Evolutionary conservation across 2,113 vertebrate species (phyloP).

Genomic region (Boleophthalmus pectinirostris): DNA sequence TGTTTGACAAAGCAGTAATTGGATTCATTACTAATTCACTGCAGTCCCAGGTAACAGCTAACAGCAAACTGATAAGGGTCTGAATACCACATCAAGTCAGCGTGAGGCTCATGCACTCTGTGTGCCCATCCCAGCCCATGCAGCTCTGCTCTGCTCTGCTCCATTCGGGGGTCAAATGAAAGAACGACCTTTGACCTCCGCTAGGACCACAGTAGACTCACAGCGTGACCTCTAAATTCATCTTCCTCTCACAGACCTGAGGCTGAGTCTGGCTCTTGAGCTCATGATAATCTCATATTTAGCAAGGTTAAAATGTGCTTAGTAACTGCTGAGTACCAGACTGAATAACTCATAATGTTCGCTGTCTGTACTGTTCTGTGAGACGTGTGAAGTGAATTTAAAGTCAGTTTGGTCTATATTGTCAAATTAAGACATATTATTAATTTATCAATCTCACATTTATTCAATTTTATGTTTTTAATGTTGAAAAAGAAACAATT

Average conservation of each 20-base stretch:
- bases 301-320: background rate
- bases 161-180: slow-evolving; percentile 60
- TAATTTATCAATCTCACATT: no score
- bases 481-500: no score
- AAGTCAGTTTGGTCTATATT: background rate
- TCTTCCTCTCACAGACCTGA: slow-evolving; percentile 32
- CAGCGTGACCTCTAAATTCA: slow-evolving; percentile 59
- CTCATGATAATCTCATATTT: slow-evolving; percentile 39
- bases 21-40: background rate
- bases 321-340: background rate
- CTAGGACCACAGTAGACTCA: slow-evolving; percentile 58
- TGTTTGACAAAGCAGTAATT: background rate
- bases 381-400: background rate
- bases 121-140: slow-evolving; percentile 29
- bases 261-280: slow-evolving; percentile 24
- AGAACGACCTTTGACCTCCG: slow-evolving; percentile 68
- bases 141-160: slow-evolving; percentile 50
- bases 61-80: no score
- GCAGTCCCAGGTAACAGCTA: background rate
- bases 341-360: background rate
- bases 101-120: slow-evolving; percentile 22
- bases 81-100: slow-evolving; percentile 22
- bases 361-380: background rate
- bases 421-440: no score
- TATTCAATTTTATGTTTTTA: no score